Evolutionary conservation across 2,797 vertebrate genomes (phyloP).

Genomic region (Phalloptychus januarius): DNA sequence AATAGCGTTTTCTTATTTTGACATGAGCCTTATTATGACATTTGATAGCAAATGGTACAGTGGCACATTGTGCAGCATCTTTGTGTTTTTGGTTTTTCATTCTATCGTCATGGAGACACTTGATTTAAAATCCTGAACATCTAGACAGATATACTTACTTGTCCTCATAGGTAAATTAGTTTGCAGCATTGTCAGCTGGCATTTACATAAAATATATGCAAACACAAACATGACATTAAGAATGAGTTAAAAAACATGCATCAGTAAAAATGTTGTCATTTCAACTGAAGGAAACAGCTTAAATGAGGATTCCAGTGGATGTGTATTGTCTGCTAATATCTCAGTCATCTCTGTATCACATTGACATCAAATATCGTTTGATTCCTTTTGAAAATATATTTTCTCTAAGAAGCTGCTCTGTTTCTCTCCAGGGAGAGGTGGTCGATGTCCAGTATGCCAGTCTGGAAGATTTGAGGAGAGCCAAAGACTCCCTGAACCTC

Average conservation of each 20-base stretch:
- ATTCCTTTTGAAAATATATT: neutral
- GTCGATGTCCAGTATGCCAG: constrained; percentile 90
- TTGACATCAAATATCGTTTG: neutral
- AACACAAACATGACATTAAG: too few relatives aligned
- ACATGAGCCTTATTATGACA: neutral
- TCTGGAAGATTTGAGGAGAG: constrained; percentile 80
- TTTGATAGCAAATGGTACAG: neutral
- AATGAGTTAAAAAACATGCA: too few relatives aligned
- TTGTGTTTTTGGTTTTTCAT: neutral
- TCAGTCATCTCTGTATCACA: neutral
- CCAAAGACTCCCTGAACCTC: constrained; percentile 77
- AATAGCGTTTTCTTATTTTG: neutral
- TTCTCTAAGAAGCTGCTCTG: neutral
- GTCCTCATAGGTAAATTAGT: too few relatives aligned
- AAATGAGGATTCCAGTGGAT: too few relatives aligned
- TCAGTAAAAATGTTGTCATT: too few relatives aligned
- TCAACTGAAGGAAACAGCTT: too few relatives aligned
- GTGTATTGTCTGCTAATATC: neutral
- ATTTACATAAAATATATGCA: too few relatives aligned
- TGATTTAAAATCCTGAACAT: neutral
- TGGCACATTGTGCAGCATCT: neutral
- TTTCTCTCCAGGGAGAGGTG: constrained; percentile 83
- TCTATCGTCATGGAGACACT: neutral
- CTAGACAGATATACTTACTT: neutral
- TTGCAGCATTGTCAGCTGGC: too few relatives aligned